Percentiles rank a stretch among this genome's conserved stretches.
These are phyloP conservation scores for Ylistrum balloti DNA, from an alignment of 1,140 invertebrate species.

Conservation along the genomic window DNA sequence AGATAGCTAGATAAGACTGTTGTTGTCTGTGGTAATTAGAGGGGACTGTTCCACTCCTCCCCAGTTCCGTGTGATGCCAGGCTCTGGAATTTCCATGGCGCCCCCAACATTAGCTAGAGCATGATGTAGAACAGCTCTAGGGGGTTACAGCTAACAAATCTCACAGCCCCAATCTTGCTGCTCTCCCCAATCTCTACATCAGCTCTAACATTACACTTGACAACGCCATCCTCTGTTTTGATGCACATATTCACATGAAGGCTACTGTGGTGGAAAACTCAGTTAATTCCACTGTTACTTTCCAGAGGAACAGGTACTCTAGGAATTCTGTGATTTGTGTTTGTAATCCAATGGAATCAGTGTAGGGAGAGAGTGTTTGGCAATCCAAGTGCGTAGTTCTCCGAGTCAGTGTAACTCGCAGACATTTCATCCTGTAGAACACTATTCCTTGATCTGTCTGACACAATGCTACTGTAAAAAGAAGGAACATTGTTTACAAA, in stretches of 20 bases:
- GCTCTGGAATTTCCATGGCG: conserved; percentile 24
- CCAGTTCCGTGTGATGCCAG: not conserved
- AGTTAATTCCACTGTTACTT: not conserved
- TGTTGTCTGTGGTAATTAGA: conserved; percentile 25
- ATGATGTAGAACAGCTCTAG: conserved; percentile 33
- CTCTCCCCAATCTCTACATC: conserved; percentile 15
- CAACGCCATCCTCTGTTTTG: conserved; percentile 22
- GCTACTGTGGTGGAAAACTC: not conserved
- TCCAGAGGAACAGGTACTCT: not conserved
- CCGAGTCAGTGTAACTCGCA: no score
- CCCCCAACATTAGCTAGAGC: conserved; percentile 37
- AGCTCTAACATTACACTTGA: conserved; percentile 18
- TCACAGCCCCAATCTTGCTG: not conserved
- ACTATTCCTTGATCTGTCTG: not conserved
- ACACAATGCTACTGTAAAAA: not conserved
- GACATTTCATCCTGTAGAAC: not conserved
- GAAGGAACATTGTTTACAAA: not conserved
- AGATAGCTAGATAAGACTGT: conserved; percentile 17
- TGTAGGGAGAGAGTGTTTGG: not conserved
- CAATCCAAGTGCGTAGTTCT: conserved; percentile 25
- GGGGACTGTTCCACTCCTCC: conserved; percentile 36
- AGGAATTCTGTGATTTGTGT: not conserved
- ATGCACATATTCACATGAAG: not conserved
- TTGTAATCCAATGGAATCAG: not conserved
- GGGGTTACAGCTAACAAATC: conserved; percentile 14